Base-by-base conservation (phyloP, 2,113 vertebrate genomes). In the Callospermophilus lateralis region DNA sequence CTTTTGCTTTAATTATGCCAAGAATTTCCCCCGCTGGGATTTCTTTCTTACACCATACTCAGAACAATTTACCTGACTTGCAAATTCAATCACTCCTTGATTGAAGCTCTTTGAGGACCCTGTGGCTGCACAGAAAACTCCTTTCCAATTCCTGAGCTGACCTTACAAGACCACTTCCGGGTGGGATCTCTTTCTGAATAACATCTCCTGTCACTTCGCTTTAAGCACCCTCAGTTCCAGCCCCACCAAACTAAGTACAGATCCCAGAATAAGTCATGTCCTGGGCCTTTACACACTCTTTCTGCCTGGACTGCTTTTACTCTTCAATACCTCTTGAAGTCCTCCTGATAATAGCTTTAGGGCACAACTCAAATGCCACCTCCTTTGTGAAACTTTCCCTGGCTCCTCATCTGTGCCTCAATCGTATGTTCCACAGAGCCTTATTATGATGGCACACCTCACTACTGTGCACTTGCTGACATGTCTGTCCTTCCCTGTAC, bases 341-440 rank as follows among this genome's bases (percentile, higher is more conserved):
- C 20, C 65, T 61, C 72, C 48, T 55, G 34, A 85, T 30, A 58
- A 8, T 28, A 53, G 51, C 45, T 45, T 94, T 55, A 83, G 93
- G n/a, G 58, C 6, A 65, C 84, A 88, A 85, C 30, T 90, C 34
- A 42, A 74, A 81, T 34, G 58, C 30, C 48, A 39, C 30, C 24
- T 90, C 45, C n/a, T 68, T 39, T 51, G 53, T 37, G 22, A 55
- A 87, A 42, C 4, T 48, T 45, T n/a, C 58, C 37, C 73, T 77
- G 87, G 20, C 34, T 26, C 15, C 12, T 72, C 78, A 58, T 48
- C 15, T 4, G 7, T 34, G 84, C 24, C 28, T 74, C 34, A 32
- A 6, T 11, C 17, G 10, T 15, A 0, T 0, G 0, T 5, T 58
- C 16, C 55, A 32, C 4, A n/a, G 0, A 39, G 37, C 22, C 68